phyloP scores from a whole-genome alignment of 2,797 vertebrate species.

The Myotis daubentonii region DNA sequence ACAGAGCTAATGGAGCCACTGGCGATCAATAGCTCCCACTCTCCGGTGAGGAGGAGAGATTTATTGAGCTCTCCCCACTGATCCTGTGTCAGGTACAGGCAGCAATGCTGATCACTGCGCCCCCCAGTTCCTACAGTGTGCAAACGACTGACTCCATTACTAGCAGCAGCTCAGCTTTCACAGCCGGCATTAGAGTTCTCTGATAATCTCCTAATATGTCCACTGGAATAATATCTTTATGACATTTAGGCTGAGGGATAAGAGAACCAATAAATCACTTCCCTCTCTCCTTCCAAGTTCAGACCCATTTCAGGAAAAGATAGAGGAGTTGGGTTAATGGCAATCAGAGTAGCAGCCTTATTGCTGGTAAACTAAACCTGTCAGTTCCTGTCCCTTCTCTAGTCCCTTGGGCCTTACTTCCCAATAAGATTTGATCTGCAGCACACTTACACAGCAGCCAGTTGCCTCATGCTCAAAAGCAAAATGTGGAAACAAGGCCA shows the following conservation, averaged over 20 bases:
- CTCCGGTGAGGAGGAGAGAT: constrained; percentile 67
- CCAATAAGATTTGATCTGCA: neutral
- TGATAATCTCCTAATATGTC: constrained; percentile 62
- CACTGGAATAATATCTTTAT: constrained; percentile 60
- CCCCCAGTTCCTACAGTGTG: constrained; percentile 33
- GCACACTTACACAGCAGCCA: neutral
- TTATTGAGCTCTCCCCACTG: constrained; percentile 73
- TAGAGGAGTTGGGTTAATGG: neutral
- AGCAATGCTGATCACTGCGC: constrained; percentile 28
- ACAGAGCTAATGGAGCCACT: constrained; percentile 77
- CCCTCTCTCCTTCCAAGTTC: constrained; percentile 16
- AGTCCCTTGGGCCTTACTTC: neutral
- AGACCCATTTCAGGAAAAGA: neutral
- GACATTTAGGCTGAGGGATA: constrained; percentile 47
- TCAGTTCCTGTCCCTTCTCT: neutral
- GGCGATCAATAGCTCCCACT: constrained; percentile 74
- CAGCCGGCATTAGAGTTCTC: neutral
- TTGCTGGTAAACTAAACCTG: neutral
- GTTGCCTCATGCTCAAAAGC: neutral
- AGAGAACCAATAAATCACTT: constrained; percentile 58
- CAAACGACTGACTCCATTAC: constrained; percentile 43
- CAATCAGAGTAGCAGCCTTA: neutral
- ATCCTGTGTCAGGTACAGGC: constrained; percentile 48
- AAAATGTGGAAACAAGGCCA: neutral
- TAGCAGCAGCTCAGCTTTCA: constrained; percentile 31